Base-by-base conservation (phyloP, 2,797 vertebrate species). In the Chiloscyllium punctatum region DNA sequence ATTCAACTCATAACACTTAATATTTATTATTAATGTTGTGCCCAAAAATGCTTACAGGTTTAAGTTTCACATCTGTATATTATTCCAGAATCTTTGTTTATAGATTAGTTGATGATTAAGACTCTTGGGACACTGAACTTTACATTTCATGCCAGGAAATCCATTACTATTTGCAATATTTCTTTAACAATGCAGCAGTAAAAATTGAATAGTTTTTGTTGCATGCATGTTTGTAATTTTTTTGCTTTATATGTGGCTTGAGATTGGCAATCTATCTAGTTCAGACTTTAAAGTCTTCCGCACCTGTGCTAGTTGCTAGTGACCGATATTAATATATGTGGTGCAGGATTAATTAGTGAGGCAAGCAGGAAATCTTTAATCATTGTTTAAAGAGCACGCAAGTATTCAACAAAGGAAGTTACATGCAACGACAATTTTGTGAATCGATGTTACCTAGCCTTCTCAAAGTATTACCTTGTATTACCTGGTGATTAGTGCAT, bases 11-110 rank as follows among this genome's bases (percentile, higher is more conserved):
- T 77, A 95, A 77, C 94, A 95, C 94, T 95, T 95, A 72, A 95
- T 95, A 95, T 95, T 95, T 95, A 95, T 95, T 95, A 95, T 95
- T 95, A 95, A 95, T 95, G 94, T 77, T 74, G 94, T 95, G 94
- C 94, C 94, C 94, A 95, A 77, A 74, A 95, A 95, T 95, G 94
- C 94, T 95, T 95, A 77, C 94, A 95, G 94, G 94, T 95, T 95
- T 95, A 57, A 95, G 94, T 95, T 95, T 95, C 94, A 95, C 94
- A 95, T 95, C 94, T 95, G 94, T 95, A 95, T 95, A 72, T 95
- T 95, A 95, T 95, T 95, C 94, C 94, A 95, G 71, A 95, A 77
- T 95, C 94, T 72, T 77, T 95, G 94, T 95, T 95, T 95, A 95
- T 95, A 95, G 94, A 95, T 95, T 95, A 74, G 48, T 77, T 53